Base-by-base conservation (phyloP, 2,113 vertebrate species). In the Sinocyclocheilus anophthalmus region DNA sequence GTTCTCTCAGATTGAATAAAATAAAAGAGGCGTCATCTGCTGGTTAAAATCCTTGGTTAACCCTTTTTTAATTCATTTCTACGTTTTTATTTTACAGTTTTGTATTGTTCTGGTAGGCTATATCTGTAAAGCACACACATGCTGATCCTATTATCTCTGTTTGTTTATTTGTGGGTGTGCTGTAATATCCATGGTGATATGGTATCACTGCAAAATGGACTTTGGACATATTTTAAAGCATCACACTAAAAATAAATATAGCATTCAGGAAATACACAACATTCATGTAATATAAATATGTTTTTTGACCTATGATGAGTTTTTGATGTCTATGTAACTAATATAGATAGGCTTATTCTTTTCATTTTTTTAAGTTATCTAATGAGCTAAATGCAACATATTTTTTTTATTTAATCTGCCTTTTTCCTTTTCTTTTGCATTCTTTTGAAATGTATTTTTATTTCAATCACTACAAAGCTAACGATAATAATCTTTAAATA, bases 161-260 rank as follows among this genome's bases (percentile, higher is more conserved):
- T 53, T 37, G 75, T 76, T 50, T 26, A 24, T 50, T 13, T 16
- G 3, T 76, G 73, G 45, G 73, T 50, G 73, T 76, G 73, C 53
- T 76, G 20, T 76, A 3, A 67, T 67, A 4, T 50, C 10, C 42
- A 10, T 48, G 16, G n/a, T 26, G 39, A 81, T 67, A 67, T 30
- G 14, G 16, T 50, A 81, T 61, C 78, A 81, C 37, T 10, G 8
- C 5, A 80, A n/a, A 65, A 67, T 30, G 79, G 61, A 81, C 79
- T 67, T 67, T 81, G 79, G 10, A 67, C 42, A n/a, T 24, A 0
- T 0, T 42, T 13, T 55, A 14, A 77, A 20, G 61, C 39, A 30
- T 67, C 2, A 22, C n/a, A n/a, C 18, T n/a, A 37, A 81, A 67
- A 67, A n/a, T 80, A 80, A 80, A 63, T 45, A 45, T 26, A 67